These are phyloP conservation scores for Agrypnia vestita DNA, from an alignment of 1,140 invertebrate species.

Conservation along the genomic window DNA sequence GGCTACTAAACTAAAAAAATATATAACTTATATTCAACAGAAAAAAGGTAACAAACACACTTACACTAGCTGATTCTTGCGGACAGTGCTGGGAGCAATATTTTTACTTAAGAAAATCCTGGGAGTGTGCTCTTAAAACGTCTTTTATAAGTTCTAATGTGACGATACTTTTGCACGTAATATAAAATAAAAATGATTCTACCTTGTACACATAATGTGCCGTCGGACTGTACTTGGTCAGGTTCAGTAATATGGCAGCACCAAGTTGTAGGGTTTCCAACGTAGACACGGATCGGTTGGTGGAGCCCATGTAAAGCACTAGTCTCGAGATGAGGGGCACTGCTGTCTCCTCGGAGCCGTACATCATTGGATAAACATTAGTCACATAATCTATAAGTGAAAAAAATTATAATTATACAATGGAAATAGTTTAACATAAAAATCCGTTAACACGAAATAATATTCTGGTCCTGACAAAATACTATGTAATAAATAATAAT, in stretches of 20 bases:
- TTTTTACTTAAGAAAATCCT: too few relatives aligned
- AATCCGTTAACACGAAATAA: too few relatives aligned
- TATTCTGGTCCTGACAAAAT: too few relatives aligned
- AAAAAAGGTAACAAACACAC: too few relatives aligned
- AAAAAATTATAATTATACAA: constrained; percentile 59
- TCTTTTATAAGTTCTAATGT: constrained; percentile 27
- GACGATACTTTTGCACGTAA: not conserved
- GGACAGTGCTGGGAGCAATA: too few relatives aligned
- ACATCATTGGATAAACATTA: constrained; percentile 71
- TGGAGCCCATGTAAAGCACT: constrained; percentile 69
- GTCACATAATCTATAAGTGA: constrained; percentile 70
- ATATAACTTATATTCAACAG: too few relatives aligned
- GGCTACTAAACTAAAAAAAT: too few relatives aligned
- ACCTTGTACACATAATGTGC: constrained; percentile 60
- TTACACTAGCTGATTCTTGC: too few relatives aligned
- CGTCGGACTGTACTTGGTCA: constrained; percentile 67
- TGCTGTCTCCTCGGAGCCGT: constrained; percentile 65
- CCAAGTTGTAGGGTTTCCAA: constrained; percentile 70
- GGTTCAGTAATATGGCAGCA: constrained; percentile 72
- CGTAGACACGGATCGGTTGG: constrained; percentile 73
- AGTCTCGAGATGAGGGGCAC: constrained; percentile 67
- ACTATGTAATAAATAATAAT: too few relatives aligned
- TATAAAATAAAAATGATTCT: not conserved
- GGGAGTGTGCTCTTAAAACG: too few relatives aligned
- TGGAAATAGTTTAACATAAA: too few relatives aligned